Conservation (phyloP, 2,888 invertebrate genomes). For the Tromatobia lineatoria region DNA sequence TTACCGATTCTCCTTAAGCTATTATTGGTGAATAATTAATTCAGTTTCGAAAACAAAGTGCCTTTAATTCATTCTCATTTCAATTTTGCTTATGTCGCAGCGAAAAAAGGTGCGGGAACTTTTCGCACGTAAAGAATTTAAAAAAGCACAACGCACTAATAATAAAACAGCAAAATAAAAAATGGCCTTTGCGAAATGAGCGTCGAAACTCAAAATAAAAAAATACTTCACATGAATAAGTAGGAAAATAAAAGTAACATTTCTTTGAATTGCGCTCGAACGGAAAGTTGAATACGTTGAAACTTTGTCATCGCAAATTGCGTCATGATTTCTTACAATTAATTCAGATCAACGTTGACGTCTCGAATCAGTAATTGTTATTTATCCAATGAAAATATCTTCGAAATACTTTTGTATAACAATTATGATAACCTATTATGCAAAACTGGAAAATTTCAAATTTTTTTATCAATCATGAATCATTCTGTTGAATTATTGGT, state of each 20-base stretch:
- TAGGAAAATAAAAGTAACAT: background rate
- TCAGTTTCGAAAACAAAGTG: no score
- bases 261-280: background rate
- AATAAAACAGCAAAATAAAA: background rate
- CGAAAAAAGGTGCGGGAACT: background rate
- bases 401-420: no score
- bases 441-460: no score
- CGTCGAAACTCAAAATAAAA: background rate
- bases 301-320: background rate
- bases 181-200: background rate
- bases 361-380: no score
- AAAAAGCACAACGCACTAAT: no score
- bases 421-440: no score
- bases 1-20: no score
- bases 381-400: no score
- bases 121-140: background rate
- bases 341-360: conserved; percentile 4
- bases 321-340: background rate
- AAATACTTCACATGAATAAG: background rate
- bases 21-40: no score
- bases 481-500: no score
- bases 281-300: background rate
- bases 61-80: no score
- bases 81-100: background rate
- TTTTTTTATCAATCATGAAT: no score